Evolutionary conservation across 1,140 invertebrate genomes (phyloP).

Genomic region (Pseudoatta argentina): DNA sequence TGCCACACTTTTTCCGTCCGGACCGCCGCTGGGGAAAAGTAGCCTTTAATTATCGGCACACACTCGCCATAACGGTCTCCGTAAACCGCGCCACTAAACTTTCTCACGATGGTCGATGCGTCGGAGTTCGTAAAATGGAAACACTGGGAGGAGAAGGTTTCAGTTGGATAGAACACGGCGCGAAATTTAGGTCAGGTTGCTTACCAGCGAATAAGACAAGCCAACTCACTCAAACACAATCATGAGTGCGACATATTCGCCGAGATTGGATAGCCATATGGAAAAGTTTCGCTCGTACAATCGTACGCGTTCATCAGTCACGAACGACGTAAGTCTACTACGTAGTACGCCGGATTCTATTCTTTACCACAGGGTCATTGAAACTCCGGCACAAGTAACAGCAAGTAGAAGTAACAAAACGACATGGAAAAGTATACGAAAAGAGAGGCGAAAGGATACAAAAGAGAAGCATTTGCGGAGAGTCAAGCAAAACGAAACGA

Average conservation of each 20-base stretch:
- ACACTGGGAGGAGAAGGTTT: neutral
- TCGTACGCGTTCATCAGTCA: constrained; percentile 10
- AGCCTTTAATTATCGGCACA: constrained; percentile 48
- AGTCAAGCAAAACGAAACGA: neutral
- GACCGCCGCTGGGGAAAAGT: constrained; percentile 1
- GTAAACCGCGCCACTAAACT: neutral
- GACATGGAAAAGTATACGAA: neutral
- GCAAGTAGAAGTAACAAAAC: neutral
- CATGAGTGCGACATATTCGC: neutral
- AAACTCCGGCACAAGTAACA: constrained; percentile 1
- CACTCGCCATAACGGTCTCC: constrained; percentile 22
- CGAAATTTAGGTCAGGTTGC: constrained; percentile 46
- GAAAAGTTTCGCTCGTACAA: constrained; percentile 26
- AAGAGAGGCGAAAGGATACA: neutral
- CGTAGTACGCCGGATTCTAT: constrained; percentile 1
- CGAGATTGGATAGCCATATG: neutral
- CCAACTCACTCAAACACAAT: neutral
- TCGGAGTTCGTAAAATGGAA: constrained; percentile 48
- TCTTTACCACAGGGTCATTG: constrained; percentile 37
- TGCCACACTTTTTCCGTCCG: constrained; percentile 35
- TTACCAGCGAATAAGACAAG: neutral
- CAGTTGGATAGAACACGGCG: neutral
- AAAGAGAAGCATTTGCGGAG: neutral
- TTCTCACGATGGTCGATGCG: constrained; percentile 43
- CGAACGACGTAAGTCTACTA: neutral